A percentile compares a stretch with the other conserved stretches of the same genome.
phyloP scores from a whole-genome alignment of 1,140 invertebrate genomes.

The Lanistes nyassanus region DNA sequence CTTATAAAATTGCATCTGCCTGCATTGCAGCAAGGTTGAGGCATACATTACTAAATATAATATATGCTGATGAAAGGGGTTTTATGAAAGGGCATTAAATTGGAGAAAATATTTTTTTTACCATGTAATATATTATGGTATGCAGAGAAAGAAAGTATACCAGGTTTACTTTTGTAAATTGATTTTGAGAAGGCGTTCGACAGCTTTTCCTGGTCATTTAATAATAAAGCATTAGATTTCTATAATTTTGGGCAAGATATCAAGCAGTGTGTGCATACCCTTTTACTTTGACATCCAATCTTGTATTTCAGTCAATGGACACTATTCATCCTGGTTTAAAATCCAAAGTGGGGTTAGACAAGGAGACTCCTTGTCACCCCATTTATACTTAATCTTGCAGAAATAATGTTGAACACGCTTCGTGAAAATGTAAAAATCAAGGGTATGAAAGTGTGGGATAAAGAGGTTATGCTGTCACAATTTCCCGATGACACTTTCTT shows the following conservation, averaged over 20 bases:
- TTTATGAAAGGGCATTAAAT: too few relatives aligned
- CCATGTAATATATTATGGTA: too few relatives aligned
- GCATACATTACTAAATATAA: too few relatives aligned
- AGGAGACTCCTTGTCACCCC: background rate
- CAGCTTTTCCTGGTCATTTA: too few relatives aligned
- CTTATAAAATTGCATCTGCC: too few relatives aligned
- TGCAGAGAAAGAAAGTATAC: too few relatives aligned
- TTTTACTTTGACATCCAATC: background rate
- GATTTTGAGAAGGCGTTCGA: too few relatives aligned
- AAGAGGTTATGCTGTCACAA: slow-evolving; percentile 18
- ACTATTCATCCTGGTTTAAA: slow-evolving; percentile 8
- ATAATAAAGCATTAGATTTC: too few relatives aligned
- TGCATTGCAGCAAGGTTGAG: too few relatives aligned
- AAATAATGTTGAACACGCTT: slow-evolving; percentile 20
- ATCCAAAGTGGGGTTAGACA: slow-evolving; percentile 14
- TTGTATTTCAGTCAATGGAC: slow-evolving; percentile 4
- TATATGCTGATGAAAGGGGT: too few relatives aligned
- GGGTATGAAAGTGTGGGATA: slow-evolving; percentile 14
- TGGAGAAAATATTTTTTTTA: too few relatives aligned
- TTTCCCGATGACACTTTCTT: slow-evolving; percentile 26
- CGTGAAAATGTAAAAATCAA: slow-evolving; percentile 21
- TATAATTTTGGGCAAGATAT: background rate
- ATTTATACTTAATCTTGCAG: slow-evolving; percentile 27
- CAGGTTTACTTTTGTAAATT: too few relatives aligned
- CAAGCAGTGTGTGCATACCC: background rate